phyloP scores from a whole-genome alignment of 2,888 invertebrate species.

The Drosophila meridiana region DNA sequence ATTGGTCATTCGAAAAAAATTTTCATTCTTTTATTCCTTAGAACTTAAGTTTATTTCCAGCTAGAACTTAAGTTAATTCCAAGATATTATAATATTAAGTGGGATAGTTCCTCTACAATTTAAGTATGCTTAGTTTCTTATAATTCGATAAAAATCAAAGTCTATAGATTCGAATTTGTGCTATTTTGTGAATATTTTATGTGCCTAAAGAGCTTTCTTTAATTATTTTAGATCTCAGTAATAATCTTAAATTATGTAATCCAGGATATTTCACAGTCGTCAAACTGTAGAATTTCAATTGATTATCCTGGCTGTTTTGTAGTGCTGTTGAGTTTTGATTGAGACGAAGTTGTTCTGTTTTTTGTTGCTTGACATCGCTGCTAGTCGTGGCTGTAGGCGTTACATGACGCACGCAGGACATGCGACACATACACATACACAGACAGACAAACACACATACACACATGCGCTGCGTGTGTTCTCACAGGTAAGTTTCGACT shows the following conservation, averaged over 20 bases:
- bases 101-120: too few relatives aligned
- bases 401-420: slow-evolving; percentile 48
- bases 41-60: too few relatives aligned
- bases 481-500: slow-evolving; percentile 37
- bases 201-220: too few relatives aligned
- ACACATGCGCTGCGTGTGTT: slow-evolving; percentile 15
- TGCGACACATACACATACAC: slow-evolving; percentile 22
- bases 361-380: slow-evolving; percentile 32
- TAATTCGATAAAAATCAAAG: too few relatives aligned
- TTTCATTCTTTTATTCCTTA: too few relatives aligned
- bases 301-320: slow-evolving; percentile 12
- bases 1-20: too few relatives aligned
- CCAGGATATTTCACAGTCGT: slow-evolving; percentile 1
- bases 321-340: slow-evolving; percentile 39
- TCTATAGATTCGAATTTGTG: too few relatives aligned
- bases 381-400: slow-evolving; percentile 46
- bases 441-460: not conserved
- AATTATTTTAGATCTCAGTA: too few relatives aligned
- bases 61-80: too few relatives aligned
- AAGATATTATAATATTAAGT: too few relatives aligned
- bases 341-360: slow-evolving; percentile 38
- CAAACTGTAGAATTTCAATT: not conserved
- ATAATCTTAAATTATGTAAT: not conserved
- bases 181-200: too few relatives aligned
- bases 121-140: too few relatives aligned